Evolutionary conservation across 2,797 vertebrate species (phyloP), one percentile per base, ranked within the genome.

Genomic region (Acanthis flammea): DNA sequence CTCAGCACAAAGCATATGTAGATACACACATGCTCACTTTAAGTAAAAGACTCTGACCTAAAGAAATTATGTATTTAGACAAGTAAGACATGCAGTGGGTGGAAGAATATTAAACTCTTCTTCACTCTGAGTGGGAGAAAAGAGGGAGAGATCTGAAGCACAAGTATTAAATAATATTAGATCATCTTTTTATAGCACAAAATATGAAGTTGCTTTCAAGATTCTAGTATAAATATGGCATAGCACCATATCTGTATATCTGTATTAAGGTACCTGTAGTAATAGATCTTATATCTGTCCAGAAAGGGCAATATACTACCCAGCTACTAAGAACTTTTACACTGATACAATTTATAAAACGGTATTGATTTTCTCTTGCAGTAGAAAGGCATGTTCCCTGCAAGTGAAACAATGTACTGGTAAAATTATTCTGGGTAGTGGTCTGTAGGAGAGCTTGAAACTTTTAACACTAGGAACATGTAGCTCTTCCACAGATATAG

Each of bases 301-400:
- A 86, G 85, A 90, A 95, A 91, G 65, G 47, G 18, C 81, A 90
- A 80, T 86, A 88, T 67, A 83, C 45, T 63, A 90, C 58, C 51
- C 65, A 91, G 79, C n/a, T 88, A 65, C 41, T 42, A 72, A 94
- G 68, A 91, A 94, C 85, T 91, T 94, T 77, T 92, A 85, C 65
- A 90, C 81, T 75, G 47, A 77, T 51, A 80, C 68, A 74, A 62
- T 90, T 92, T 95, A 91, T 91, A 92, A 94, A 91, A 88, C 30
- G 22, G 11, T 94, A 94, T 95, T 83, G 90, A 94, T 95, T 95
- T 93, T 75, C 82, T 86, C 44, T 25, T 92, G 42, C 51, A 68
- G 66, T 53, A 84, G 86, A 95, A 95, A 95, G 71, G 23, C 70
- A 45, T 3, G 6, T 81, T 54, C 41, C 37, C n/a, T 37, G 44